phyloP scores from a whole-genome alignment of 2,797 vertebrate genomes.

The Euthynnus affinis region DNA sequence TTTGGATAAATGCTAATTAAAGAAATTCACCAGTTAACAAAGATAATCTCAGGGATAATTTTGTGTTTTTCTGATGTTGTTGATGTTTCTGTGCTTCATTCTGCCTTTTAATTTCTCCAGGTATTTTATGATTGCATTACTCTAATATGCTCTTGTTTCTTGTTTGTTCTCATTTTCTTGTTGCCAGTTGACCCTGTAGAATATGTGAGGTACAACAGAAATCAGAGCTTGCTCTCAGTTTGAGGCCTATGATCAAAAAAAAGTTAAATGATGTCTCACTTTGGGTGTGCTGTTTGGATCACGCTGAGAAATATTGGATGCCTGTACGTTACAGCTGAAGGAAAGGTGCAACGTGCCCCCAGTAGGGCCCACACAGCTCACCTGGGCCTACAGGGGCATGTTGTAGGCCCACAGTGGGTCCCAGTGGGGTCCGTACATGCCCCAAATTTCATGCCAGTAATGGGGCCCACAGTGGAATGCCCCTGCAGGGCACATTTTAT shows the following conservation, averaged over 20 bases:
- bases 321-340: background rate
- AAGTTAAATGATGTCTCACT: background rate
- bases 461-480: too few relatives aligned
- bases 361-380: too few relatives aligned
- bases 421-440: too few relatives aligned
- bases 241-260: background rate
- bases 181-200: background rate
- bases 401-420: too few relatives aligned
- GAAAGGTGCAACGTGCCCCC: background rate
- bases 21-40: background rate
- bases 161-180: background rate
- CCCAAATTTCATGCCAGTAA: too few relatives aligned
- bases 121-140: background rate
- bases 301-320: background rate
- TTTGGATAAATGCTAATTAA: conserved; percentile 15
- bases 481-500: too few relatives aligned
- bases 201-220: background rate
- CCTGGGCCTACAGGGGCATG: too few relatives aligned
- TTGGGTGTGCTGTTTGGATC: background rate
- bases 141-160: background rate
- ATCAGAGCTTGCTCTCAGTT: background rate
- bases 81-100: background rate
- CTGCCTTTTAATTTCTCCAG: background rate
- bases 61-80: background rate
- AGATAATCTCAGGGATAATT: background rate